Evolutionary conservation across 1,140 invertebrate genomes (phyloP), one percentile per base, ranked within the genome.

Genomic region (Drosophila pseudoobscura): DNA sequence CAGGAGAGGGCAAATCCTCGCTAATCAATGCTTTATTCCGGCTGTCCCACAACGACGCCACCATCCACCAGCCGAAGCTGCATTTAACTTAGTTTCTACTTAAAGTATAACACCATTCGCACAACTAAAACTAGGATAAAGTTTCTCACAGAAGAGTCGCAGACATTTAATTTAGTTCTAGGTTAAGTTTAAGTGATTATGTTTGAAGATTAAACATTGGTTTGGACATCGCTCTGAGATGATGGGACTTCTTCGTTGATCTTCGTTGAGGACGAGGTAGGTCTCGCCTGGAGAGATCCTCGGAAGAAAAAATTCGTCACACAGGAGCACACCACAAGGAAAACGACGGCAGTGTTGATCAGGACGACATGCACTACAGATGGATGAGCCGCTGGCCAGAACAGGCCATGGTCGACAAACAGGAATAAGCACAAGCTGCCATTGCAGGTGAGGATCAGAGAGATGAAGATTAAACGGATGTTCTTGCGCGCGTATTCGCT

Each of bases 361-460:
- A 95, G 93, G 31, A 94, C 91, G 89, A 93, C 94, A 88, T 93
- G 93, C 45, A 94, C 94, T 70, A 94, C 92, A 29, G 94, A 94
- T 17, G 92, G 94, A 15, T 98, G 98, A 68, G 99, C 98, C 51
- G 98, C 96, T 17, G 98, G 92, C 98, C 98, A 99, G 75, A 97
- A 98, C 11, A 97, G 97, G 65, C 93, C 92, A 79, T 97, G 97
- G 66, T 93, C 94, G 0, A 98, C 95, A 73, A 95, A 92, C 90
- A 96, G 96, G 78, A 98, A 95, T 83, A 97, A 96, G 83, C 96
- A 94, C 71, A 97, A 92, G 11, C 95, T 95, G 22, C 95, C 92
- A 92, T 98, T 97, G 13, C 95, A 96, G 90, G 96, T 95, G 22
- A 97, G 92, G 26, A 98, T 92, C 13, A 97, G 93, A 41, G 95